Conservation (phyloP, 2,113 vertebrate species). For the Esox niger region DNA sequence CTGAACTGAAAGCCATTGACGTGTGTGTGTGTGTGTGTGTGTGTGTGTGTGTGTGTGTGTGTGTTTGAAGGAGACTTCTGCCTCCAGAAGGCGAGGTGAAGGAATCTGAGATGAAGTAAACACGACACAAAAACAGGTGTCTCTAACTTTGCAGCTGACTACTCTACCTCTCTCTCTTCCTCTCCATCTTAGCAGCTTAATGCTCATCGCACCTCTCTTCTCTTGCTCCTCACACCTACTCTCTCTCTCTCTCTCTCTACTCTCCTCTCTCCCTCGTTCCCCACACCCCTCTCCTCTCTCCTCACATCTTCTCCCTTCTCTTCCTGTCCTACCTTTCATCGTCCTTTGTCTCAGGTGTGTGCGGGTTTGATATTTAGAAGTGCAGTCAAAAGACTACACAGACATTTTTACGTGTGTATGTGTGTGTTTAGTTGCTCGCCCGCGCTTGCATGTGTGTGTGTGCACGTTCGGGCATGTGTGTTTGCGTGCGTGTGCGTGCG, state of each 20-base stretch:
- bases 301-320: not conserved
- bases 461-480: not conserved
- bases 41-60: not conserved
- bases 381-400: not conserved
- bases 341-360: not conserved
- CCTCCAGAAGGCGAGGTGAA: not conserved
- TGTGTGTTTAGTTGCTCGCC: constrained; percentile 9
- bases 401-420: constrained; percentile 21
- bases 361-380: not conserved
- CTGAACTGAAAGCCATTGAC: not conserved
- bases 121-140: not conserved
- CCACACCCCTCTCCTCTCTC: not conserved
- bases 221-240: not conserved
- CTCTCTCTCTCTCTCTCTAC: not conserved
- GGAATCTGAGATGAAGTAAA: not conserved
- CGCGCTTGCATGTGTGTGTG: constrained; percentile 8
- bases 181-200: not conserved
- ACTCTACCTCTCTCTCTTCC: not conserved
- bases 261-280: not conserved
- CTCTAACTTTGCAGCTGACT: not conserved
- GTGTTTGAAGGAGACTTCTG: not conserved
- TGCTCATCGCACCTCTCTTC: not conserved
- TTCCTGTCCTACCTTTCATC: no score
- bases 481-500: constrained; percentile 9
- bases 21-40: not conserved